Percentiles rank a stretch among this genome's conserved stretches.
Evolutionary conservation across 2,888 invertebrate genomes (phyloP).

Genomic region (Linnaemya tessellans): DNA sequence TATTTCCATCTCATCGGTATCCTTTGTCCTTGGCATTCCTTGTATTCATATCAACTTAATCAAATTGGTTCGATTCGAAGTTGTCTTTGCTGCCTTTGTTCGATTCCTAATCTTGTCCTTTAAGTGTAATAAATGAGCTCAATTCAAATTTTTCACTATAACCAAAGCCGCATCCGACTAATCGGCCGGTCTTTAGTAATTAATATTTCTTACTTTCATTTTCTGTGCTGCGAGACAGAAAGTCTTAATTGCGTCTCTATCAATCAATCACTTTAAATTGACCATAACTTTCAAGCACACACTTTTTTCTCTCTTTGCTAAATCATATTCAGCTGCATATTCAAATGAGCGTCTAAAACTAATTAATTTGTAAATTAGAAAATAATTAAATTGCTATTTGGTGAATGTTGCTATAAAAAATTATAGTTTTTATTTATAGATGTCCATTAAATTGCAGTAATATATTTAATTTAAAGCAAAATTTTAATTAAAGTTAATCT

Average conservation of each 20-base stretch:
- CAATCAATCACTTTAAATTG: conserved; percentile 26
- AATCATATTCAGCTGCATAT: conserved; percentile 28
- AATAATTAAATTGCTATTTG: conserved; percentile 40
- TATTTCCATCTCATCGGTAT: no score
- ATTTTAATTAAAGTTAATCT: conserved; percentile 34
- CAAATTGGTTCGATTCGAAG: no score
- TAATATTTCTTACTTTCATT: conserved; percentile 34
- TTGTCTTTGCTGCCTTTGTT: no score
- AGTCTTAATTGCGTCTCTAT: conserved; percentile 8
- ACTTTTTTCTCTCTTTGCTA: neutral
- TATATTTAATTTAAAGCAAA: conserved; percentile 47
- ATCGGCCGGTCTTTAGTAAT: no score
- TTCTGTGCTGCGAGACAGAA: conserved; percentile 17
- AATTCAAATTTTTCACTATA: no score
- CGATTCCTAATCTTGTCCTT: no score
- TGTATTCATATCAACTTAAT: no score
- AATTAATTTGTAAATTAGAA: conserved; percentile 39
- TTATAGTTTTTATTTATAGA: conserved; percentile 17
- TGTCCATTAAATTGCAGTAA: conserved; percentile 19
- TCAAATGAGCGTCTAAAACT: conserved; percentile 20
- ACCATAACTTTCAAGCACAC: conserved; percentile 7
- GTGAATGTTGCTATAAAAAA: conserved; percentile 40
- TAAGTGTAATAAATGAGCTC: no score
- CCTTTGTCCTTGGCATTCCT: no score
- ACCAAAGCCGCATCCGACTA: no score